Evolutionary conservation across 2,113 vertebrate species (phyloP), one percentile per base, ranked within the genome.

Genomic region (Macrotus californicus): DNA sequence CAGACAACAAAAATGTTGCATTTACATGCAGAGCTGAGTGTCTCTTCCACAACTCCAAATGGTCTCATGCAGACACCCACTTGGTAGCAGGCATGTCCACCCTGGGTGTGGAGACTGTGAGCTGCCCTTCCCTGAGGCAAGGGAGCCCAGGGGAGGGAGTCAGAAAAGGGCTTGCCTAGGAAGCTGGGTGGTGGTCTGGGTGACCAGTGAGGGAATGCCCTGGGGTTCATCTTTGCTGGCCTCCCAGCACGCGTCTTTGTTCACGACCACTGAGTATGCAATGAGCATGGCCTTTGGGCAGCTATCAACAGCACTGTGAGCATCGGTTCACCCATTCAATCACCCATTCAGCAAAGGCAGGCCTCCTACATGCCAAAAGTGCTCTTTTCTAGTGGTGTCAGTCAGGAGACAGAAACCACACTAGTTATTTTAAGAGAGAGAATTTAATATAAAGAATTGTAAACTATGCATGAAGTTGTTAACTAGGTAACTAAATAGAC

Each of bases 1-100:
- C 82, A 61, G 76, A 87, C 4, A 9, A 52, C 18, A n/a, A 84
- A 97, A 95, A 56, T 0, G 24, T 86, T 34, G 3, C 21, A 69
- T 95, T 89, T 93, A 95, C 97, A 93, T 50, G 88, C 94, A 66
- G 46, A 89, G 36, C 16, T 36, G 56, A 7, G 3, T 43, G 46
- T 46, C 16, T 24, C 16, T 61, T 24, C n/a, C 1, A 5, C 8
- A 87, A 19, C 19, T 43, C 13, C 19, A 22, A 70, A 70, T 39
- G 56, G 34, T 52, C 61, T 94, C 12, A 0, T 41, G 31, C 56
- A 72, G 73, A 79, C 36, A 36, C 48, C 6, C 18, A 5, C 29
- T 19, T 52, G 48, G 41, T 50, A 26, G 2, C 10, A 43, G 54
- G n/a, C 41, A 14, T 21, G 15, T 46, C 50, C 13, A 34, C 22